Conservation (phyloP, 2,888 invertebrate genomes). For the Metallyticus violacea region DNA sequence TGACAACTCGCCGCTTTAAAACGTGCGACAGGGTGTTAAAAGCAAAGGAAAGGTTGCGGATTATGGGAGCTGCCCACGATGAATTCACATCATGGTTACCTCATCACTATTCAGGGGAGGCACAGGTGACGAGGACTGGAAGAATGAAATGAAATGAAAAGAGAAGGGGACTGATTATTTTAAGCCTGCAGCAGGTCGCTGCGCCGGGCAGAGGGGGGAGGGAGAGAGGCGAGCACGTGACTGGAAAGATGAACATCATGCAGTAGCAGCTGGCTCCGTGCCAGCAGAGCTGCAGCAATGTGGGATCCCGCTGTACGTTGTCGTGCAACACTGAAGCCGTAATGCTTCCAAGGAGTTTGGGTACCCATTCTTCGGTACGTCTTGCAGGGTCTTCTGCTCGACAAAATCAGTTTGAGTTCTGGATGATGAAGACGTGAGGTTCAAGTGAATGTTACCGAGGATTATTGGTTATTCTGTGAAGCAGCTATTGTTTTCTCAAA, state of each 20-base stretch:
- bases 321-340: background rate
- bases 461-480: too few relatives aligned
- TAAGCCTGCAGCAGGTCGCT: background rate
- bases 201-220: background rate
- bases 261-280: background rate
- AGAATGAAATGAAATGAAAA: conserved; percentile 1
- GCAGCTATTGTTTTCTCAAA: too few relatives aligned
- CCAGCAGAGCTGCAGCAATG: background rate
- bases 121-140: background rate
- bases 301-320: background rate
- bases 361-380: too few relatives aligned
- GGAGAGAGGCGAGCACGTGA: background rate
- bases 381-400: too few relatives aligned
- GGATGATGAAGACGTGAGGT: too few relatives aligned
- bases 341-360: too few relatives aligned
- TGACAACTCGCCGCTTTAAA: too few relatives aligned
- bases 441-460: too few relatives aligned
- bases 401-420: too few relatives aligned
- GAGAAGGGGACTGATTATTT: background rate
- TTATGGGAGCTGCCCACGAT: background rate
- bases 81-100: background rate
- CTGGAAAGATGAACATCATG: background rate
- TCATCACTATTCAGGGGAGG: background rate
- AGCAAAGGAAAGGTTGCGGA: background rate
- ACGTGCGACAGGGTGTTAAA: background rate